Percentiles rank a stretch among this genome's conserved stretches.
phyloP scores from a whole-genome alignment of 2,888 invertebrate species.

The Tachina lurida region DNA sequence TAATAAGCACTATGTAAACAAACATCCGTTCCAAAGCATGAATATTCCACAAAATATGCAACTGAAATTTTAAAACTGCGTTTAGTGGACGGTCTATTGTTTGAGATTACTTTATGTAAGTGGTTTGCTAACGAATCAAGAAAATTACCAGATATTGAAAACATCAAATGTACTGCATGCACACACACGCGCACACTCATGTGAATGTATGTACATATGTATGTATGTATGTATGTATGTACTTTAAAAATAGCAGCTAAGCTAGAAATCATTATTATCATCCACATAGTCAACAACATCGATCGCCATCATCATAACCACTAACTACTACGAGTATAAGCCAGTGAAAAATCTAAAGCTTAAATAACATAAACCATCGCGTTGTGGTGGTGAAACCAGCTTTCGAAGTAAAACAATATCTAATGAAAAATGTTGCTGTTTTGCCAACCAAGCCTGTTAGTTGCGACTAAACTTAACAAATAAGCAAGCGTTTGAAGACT shows the following conservation, averaged over 20 bases:
- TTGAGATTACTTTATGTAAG: constrained; percentile 46
- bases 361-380: constrained; percentile 31
- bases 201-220: background rate
- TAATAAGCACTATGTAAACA: constrained; percentile 18
- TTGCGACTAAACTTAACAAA: constrained; percentile 56
- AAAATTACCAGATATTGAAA: constrained; percentile 3
- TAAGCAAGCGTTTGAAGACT: constrained; percentile 53
- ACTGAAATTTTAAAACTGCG: constrained; percentile 16
- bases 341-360: constrained; percentile 53
- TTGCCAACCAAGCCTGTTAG: constrained; percentile 66
- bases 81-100: constrained; percentile 33
- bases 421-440: constrained; percentile 56
- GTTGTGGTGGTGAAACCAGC: constrained; percentile 66
- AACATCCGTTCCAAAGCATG: constrained; percentile 47
- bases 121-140: constrained; percentile 39
- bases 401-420: constrained; percentile 65
- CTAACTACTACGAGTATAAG: constrained; percentile 27
- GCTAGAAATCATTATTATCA: constrained; percentile 40
- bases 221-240: background rate
- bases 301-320: constrained; percentile 48
- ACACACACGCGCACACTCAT: background rate
- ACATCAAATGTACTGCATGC: background rate
- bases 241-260: constrained; percentile 24
- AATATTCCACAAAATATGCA: constrained; percentile 9
- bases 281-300: constrained; percentile 15